phyloP scores from a whole-genome alignment of 2,797 vertebrate genomes.

The Poeciliopsis paucimaculata region DNA sequence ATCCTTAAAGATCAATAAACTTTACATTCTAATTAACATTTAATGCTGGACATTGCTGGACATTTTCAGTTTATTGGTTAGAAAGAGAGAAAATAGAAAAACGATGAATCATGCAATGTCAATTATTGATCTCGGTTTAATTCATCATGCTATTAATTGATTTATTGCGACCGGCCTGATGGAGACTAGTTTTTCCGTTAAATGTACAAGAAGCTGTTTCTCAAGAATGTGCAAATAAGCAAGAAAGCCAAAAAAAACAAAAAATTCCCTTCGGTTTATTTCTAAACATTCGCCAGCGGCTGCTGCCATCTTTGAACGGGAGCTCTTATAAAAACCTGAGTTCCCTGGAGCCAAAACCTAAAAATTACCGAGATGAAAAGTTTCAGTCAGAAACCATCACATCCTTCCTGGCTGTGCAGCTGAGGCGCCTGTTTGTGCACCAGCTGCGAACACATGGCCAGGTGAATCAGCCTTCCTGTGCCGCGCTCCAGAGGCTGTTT shows the following conservation, averaged over 20 bases:
- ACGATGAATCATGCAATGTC: too few relatives aligned
- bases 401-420: background rate
- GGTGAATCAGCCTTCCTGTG: constrained; percentile 60
- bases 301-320: background rate
- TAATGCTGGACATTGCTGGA: too few relatives aligned
- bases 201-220: background rate
- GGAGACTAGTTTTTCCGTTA: background rate
- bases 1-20: too few relatives aligned
- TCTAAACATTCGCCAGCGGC: background rate
- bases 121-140: too few relatives aligned
- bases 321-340: background rate
- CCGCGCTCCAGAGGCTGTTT: constrained; percentile 46
- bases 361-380: constrained; percentile 18
- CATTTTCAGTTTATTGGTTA: too few relatives aligned
- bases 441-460: constrained; percentile 51
- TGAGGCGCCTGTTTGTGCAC: constrained; percentile 18
- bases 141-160: too few relatives aligned
- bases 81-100: too few relatives aligned
- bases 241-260: background rate
- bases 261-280: background rate
- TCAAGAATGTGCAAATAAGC: background rate
- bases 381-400: background rate
- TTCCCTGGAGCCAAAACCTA: background rate
- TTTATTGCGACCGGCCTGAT: too few relatives aligned
- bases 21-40: too few relatives aligned